A percentile compares a stretch with the other conserved stretches of the same genome.
These are phyloP conservation scores for Cryptomyrus ogoouensis DNA, from an alignment of 2,113 vertebrate genomes.

Conservation along the genomic window DNA sequence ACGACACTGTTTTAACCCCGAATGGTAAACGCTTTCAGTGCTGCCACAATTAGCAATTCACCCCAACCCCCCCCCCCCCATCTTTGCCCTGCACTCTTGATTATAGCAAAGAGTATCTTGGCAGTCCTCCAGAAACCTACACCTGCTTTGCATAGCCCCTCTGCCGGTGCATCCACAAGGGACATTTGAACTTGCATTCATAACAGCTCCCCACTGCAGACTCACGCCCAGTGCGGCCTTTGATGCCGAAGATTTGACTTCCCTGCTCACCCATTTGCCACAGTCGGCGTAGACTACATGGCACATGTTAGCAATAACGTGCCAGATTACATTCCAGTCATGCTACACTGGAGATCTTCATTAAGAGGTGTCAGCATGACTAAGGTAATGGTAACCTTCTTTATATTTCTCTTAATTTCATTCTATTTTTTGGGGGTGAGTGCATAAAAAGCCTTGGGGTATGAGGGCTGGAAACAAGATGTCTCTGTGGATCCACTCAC, in stretches of 20 bases:
- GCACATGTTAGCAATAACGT: conserved; percentile 65
- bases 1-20: conserved; percentile 48
- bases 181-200: conserved; percentile 23
- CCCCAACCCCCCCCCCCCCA: not conserved
- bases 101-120: conserved; percentile 35
- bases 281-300: conserved; percentile 43
- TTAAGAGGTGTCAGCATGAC: conserved; percentile 44
- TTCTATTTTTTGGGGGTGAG: conserved; percentile 37
- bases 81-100: not conserved
- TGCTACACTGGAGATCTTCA: conserved; percentile 50
- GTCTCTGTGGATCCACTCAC: conserved; percentile 27
- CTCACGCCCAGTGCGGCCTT: conserved; percentile 39
- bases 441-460: conserved; percentile 55
- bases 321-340: conserved; percentile 48
- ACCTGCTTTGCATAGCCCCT: conserved; percentile 43
- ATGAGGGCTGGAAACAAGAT: conserved; percentile 44
- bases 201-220: conserved; percentile 25
- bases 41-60: conserved; percentile 26
- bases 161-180: not conserved
- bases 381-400: conserved; percentile 27
- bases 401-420: conserved; percentile 43
- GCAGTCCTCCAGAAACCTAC: conserved; percentile 44
- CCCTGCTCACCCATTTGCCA: conserved; percentile 36
- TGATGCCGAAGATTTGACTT: conserved; percentile 45
- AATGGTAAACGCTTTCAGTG: conserved; percentile 40